Base-by-base conservation (phyloP, 2,888 invertebrate genomes). In the Philereme vetulata region DNA sequence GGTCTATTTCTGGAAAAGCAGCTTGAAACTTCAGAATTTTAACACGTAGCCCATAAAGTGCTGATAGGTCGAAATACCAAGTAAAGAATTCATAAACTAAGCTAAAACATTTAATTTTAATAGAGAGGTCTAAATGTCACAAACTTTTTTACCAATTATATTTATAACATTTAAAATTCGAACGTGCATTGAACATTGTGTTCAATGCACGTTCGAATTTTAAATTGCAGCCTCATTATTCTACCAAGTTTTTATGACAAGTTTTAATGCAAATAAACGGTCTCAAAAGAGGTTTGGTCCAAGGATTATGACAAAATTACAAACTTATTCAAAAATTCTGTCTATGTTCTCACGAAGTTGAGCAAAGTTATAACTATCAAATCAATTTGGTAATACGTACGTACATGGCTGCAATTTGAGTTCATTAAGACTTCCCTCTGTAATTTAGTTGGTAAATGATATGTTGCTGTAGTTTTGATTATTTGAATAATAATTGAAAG, bases 281-380 rank as follows among this genome's bases (percentile, higher is more conserved):
- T 5, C 10, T 42, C 4, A 42, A 42, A 42, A 4, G 42, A 42
- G 10, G 4, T 42, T 10, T 42, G 10, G 4, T 21, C 21, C 44
- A 44, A 44, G 36, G 50, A 51, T 46, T 51, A 35, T 56, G 48
- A 44, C 35, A 52, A 54, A 42, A 44, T 36, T 51, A n/a, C 35
- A 5, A 21, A 8, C 34, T 54, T 46, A 52, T 56, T 50, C 11
- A 50, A 62, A 43, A 57, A 40, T 48, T 33, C 34, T 38, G n/a
- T 32, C 33, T 35, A 21, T 4, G 46, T 60, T 68, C 68, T 63
- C 66, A 66, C 68, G 68, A 35, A 55, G 64, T 68, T 66, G 54
- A 43, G 54, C 48, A 66, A 66, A 56, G 43, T 48, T 35, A 21
- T 21, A 21, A 1, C 44, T 63, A 63, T 64, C 54, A 62, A 58